Base-by-base conservation (phyloP, 2,113 vertebrate species). In the Dicerorhinus sumatrensis region DNA sequence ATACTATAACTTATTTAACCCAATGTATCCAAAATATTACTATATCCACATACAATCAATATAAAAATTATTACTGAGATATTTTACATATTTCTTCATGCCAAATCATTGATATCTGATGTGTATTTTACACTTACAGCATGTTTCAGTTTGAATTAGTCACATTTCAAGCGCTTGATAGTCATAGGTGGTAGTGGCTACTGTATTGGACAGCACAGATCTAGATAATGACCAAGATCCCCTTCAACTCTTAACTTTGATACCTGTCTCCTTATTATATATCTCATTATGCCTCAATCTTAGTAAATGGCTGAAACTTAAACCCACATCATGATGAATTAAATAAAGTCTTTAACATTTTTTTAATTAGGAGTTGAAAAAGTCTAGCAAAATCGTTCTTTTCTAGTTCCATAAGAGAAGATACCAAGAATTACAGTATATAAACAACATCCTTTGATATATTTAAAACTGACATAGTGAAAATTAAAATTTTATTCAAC, bases 401-500 rank as follows among this genome's bases (percentile, higher is more conserved):
- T 85, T 79, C 16, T 75, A 81, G 23, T 73, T 70, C 4, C 39
- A 5, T 87, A 72, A 94, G 58, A 93, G 51, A 93, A 84, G 42
- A 81, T 69, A 70, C 25, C 8, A 94, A 80, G 46, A 94, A 67
- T 91, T 85, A 92, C 7, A 62, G n/a, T 54, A 31, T 46, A 73
- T 75, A 91, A 97, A 67, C 51, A 92, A 94, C 72, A 48, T 48
- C 65, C 17, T 87, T 86, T 97, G 54, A 56, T 48, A 69, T 73
- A 83, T 36, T 95, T 96, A 87, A 97, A 93, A 83, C 42, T 80
- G 46, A 72, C 13, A 48, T 62, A 54, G 27, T 83, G 20, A 89
- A 96, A 97, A 97, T 81, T 72, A 91, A 82, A 85, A 73, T 84
- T 92, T 79, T 81, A 84, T 76, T 83, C 75, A 89, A 93, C 23